These are phyloP conservation scores for Pseudeuparius sepicola DNA, from an alignment of 2,888 invertebrate species.

Conservation along the genomic window DNA sequence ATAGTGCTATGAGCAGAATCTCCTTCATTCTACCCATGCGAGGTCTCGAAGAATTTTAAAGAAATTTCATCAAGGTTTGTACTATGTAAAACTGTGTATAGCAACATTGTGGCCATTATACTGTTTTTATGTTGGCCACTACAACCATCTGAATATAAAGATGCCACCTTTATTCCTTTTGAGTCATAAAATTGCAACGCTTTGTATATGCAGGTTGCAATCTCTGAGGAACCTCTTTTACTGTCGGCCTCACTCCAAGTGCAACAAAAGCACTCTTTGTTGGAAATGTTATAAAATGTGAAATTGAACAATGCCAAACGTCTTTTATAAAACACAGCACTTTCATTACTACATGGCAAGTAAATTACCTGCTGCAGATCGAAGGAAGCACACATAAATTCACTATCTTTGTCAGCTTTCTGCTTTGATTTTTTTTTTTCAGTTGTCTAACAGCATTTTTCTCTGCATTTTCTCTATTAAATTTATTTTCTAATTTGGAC, in stretches of 20 bases:
- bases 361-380: too few relatives aligned
- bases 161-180: slow-evolving; percentile 9
- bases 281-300: too few relatives aligned
- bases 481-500: slow-evolving; percentile 11
- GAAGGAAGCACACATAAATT: slow-evolving; percentile 9
- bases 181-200: slow-evolving; percentile 13
- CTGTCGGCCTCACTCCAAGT: slow-evolving; percentile 9
- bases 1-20: slow-evolving; percentile 11
- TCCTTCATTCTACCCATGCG: slow-evolving; percentile 12
- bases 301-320: too few relatives aligned
- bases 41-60: slow-evolving; percentile 6
- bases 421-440: slow-evolving; percentile 8
- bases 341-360: slow-evolving; percentile 6
- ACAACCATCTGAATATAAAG: slow-evolving; percentile 11
- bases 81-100: background rate
- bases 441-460: slow-evolving; percentile 10
- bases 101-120: slow-evolving; percentile 6
- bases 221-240: slow-evolving; percentile 11
- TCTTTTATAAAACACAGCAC: too few relatives aligned
- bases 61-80: slow-evolving; percentile 8
- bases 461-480: slow-evolving; percentile 11
- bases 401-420: slow-evolving; percentile 10
- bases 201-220: slow-evolving; percentile 10
- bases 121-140: slow-evolving; percentile 9
- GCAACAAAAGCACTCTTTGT: slow-evolving; percentile 11